A percentile compares a stretch with the other conserved stretches of the same genome.
Conservation (phyloP, 2,113 vertebrate species). For the Speoplatyrhinus poulsoni region DNA sequence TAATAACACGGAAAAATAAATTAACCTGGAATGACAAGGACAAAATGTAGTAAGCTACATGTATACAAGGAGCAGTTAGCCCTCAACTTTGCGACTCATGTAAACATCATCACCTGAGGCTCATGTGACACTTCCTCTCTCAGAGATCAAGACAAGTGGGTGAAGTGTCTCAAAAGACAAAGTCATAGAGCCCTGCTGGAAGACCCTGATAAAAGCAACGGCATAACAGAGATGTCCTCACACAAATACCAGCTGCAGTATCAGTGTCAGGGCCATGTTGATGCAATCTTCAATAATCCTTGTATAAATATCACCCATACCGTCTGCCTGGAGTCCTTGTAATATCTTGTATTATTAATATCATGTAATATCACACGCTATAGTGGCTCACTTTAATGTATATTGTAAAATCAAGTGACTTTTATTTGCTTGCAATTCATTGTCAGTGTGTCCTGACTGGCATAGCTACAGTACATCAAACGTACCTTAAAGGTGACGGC, state of each 20-base stretch:
- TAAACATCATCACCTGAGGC: constrained; percentile 20
- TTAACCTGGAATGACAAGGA: constrained; percentile 28
- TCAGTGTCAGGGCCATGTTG: constrained; percentile 30
- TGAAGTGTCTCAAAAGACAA: constrained; percentile 26
- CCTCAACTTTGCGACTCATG: neutral
- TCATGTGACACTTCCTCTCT: constrained; percentile 44
- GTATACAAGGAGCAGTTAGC: neutral
- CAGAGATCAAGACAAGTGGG: constrained; percentile 19
- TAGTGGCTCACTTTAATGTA: neutral
- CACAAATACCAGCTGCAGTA: constrained; percentile 34
- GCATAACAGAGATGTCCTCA: constrained; percentile 40
- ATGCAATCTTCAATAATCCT: constrained; percentile 26
- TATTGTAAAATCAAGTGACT: constrained; percentile 7
- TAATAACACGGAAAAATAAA: constrained; percentile 5
- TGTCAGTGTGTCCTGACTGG: neutral
- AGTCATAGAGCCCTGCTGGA: constrained; percentile 3
- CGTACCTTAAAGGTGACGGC: constrained; percentile 69
- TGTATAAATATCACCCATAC: constrained; percentile 15
- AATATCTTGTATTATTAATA: neutral
- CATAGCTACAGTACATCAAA: constrained; percentile 16
- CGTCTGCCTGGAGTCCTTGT: neutral
- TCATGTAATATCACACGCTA: neutral
- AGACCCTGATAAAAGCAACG: constrained; percentile 47
- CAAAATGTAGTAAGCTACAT: constrained; percentile 9
- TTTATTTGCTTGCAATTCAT: neutral